Evolutionary conservation across 2,888 invertebrate genomes (phyloP).

Genomic region (Eristalis arbustorum): DNA sequence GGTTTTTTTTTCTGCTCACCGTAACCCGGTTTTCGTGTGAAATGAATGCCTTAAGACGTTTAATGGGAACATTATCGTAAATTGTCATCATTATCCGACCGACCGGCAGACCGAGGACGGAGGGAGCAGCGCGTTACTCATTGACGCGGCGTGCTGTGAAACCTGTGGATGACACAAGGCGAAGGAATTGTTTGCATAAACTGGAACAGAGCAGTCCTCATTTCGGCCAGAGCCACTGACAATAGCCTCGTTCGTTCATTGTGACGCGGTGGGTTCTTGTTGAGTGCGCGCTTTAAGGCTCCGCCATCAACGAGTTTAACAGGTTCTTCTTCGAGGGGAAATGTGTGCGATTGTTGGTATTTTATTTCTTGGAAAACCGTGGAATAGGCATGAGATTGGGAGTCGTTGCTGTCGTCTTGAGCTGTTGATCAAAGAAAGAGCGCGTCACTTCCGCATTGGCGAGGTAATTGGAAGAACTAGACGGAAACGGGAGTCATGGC

Average conservation of each 20-base stretch:
- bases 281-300: neutral
- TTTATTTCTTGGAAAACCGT: no score
- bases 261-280: neutral
- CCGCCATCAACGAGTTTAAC: no score
- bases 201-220: neutral
- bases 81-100: conserved; percentile 15
- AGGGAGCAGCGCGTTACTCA: neutral
- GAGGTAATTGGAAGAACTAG: no score
- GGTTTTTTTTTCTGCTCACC: neutral
- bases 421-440: no score
- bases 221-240: neutral
- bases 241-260: neutral
- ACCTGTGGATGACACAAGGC: neutral
- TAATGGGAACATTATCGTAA: conserved; percentile 12
- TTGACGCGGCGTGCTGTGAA: neutral
- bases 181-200: neutral
- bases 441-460: no score
- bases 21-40: neutral
- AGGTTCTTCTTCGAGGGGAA: no score
- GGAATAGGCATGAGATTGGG: no score
- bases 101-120: neutral
- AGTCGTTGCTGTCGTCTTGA: no score
- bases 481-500: no score
- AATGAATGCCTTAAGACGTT: neutral
- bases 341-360: no score